phyloP scores from a whole-genome alignment of 2,888 invertebrate species.

The Drosophila mayaguana region DNA sequence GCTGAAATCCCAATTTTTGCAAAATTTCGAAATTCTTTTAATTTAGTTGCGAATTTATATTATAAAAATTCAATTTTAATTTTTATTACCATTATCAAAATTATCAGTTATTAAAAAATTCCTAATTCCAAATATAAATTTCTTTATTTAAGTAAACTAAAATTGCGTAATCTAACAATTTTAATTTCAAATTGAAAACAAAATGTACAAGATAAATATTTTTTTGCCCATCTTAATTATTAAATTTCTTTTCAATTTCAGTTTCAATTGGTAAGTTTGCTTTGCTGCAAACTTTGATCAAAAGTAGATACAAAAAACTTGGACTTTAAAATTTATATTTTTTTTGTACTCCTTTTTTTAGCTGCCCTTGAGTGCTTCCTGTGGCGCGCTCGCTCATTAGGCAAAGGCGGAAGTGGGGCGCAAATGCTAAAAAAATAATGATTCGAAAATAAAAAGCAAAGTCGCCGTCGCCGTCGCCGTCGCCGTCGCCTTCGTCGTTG shows the following conservation, averaged over 20 bases:
- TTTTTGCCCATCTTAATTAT: background rate
- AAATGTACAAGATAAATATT: background rate
- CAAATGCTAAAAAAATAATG: slow-evolving; percentile 31
- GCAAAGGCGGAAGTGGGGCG: slow-evolving; percentile 53
- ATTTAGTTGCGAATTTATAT: no score
- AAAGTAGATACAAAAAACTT: slow-evolving; percentile 25
- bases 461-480: background rate
- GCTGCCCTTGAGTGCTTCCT: slow-evolving; percentile 72
- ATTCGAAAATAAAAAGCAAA: slow-evolving; percentile 49
- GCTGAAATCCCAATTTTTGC: no score
- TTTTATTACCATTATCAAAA: background rate
- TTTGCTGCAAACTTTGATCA: slow-evolving; percentile 33
- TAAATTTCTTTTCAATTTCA: background rate
- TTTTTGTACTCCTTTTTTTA: slow-evolving; percentile 27
- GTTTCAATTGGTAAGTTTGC: slow-evolving; percentile 1
- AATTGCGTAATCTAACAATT: no score
- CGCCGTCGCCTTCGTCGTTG: slow-evolving; percentile 35
- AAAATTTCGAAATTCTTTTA: no score
- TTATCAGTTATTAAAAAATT: background rate
- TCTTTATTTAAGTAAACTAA: background rate
- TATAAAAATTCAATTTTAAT: background rate
- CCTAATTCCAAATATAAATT: background rate
- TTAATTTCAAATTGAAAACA: no score
- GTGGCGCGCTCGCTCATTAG: slow-evolving; percentile 66
- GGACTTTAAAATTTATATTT: slow-evolving; percentile 9